A percentile compares a stretch with the other conserved stretches of the same genome.
Evolutionary conservation across 1,140 invertebrate genomes (phyloP).

Genomic region (Adelges cooleyi): DNA sequence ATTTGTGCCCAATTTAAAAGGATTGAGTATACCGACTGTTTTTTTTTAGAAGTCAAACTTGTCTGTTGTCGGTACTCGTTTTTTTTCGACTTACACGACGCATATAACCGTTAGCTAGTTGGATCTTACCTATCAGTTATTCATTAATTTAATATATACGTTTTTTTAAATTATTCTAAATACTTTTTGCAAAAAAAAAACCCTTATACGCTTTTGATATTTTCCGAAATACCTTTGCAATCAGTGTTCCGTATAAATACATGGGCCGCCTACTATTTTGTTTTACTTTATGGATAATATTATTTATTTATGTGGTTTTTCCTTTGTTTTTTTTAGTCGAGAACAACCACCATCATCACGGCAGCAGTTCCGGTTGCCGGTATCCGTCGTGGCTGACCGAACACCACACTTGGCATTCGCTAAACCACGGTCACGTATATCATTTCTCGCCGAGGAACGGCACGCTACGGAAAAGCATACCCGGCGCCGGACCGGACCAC

Average conservation of each 20-base stretch:
- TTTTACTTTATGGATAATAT: neutral
- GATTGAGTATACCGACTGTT: too few relatives aligned
- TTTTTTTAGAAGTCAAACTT: too few relatives aligned
- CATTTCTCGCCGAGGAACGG: conserved; percentile 53
- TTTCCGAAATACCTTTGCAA: neutral
- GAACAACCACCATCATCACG: conserved; percentile 28
- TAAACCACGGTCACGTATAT: conserved; percentile 54
- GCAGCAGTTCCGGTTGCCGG: conserved; percentile 43
- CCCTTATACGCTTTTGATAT: neutral
- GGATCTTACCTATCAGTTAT: too few relatives aligned
- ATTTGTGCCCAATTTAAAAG: too few relatives aligned
- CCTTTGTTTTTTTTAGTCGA: conserved; percentile 20
- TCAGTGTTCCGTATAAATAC: neutral
- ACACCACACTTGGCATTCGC: conserved; percentile 55
- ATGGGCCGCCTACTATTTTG: neutral
- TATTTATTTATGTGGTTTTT: neutral
- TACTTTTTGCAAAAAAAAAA: neutral
- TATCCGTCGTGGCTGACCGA: conserved; percentile 55
- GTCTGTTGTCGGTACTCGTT: too few relatives aligned
- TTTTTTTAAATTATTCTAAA: too few relatives aligned
- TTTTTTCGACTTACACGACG: too few relatives aligned
- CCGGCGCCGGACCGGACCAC: conserved; percentile 1
- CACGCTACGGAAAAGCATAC: conserved; percentile 39
- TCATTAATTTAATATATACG: too few relatives aligned
- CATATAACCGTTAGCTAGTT: too few relatives aligned